Base-by-base conservation (phyloP, 2,113 vertebrate genomes). In the Mixornis gularis region DNA sequence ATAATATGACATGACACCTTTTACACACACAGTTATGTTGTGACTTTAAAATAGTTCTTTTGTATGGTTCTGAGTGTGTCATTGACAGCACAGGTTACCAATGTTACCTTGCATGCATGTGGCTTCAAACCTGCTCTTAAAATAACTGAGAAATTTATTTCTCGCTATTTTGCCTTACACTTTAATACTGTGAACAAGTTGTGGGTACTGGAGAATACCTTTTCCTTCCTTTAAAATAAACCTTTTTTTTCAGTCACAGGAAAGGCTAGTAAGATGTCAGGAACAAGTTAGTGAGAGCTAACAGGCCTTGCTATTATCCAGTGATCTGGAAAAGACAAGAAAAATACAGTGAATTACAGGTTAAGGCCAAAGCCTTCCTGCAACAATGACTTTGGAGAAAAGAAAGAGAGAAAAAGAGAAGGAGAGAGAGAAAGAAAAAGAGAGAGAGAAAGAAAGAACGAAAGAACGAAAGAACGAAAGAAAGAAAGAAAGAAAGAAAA, bases 401-500 rank as follows among this genome's bases (percentile, higher is more conserved):
- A 34, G 14, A 27, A 26, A 20, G 32, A 7, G 24, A 25, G 6
- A 9, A 7, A 40, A 27, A 19, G 9, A 40, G 17, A 8, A 18
- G 24, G 4, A 29, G 4, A 44, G 1, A n/a, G 21, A 21, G 3
- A 6, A 17, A 59, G 3, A 48, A 11, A 41, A 17, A 20, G 10
- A 43, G 11, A 25, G 5, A 9, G 48, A 27, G 11, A 4, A 5
- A 38, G 27, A 13, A 8, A 36, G 26, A 9, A 27, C 58, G 5
- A n/a, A 3, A 48, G 1, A 27, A 13, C 18, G 4, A 6, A 14
- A 72, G 4, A 46, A 14, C 30, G 21, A 14, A 6, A 34, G 46
- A 21, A 2, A 11, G 12, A 7, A 27, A 9, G 17, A 8, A 24
- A 10, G 11, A 7, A 3, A 16, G 13, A 7, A 12, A 14, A 15